These are phyloP conservation scores for Percina caprodes DNA, from an alignment of 2,113 vertebrate species.

Conservation along the genomic window DNA sequence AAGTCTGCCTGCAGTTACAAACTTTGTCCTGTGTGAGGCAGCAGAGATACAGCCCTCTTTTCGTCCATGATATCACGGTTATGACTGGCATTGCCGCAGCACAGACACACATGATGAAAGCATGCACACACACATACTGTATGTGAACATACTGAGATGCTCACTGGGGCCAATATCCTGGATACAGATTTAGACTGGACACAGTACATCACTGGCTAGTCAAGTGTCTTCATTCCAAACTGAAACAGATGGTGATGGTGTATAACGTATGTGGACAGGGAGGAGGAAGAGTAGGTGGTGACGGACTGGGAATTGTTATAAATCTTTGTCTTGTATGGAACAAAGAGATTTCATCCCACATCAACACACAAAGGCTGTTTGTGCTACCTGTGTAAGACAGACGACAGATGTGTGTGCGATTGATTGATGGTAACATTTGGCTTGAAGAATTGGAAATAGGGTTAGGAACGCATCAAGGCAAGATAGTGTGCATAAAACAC, in stretches of 20 bases:
- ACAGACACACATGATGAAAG: constrained; percentile 62
- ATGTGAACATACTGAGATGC: constrained; percentile 20
- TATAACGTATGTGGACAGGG: constrained; percentile 56
- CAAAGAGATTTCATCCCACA: constrained; percentile 70
- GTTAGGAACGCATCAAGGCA: constrained; percentile 55
- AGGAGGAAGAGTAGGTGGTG: constrained; percentile 62
- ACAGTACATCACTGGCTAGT: constrained; percentile 46
- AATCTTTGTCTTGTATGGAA: constrained; percentile 65
- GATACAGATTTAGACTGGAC: constrained; percentile 60
- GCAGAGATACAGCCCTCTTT: constrained; percentile 80
- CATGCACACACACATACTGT: constrained; percentile 24
- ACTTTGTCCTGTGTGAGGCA: constrained; percentile 78
- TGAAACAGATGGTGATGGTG: constrained; percentile 58
- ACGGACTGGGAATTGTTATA: constrained; percentile 66
- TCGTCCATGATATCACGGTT: constrained; percentile 18
- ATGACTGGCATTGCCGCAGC: constrained; percentile 63
- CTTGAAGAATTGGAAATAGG: constrained; percentile 60
- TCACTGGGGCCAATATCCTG: constrained; percentile 39
- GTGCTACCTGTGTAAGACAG: constrained; percentile 56
- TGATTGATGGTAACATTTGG: constrained; percentile 72
- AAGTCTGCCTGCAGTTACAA: constrained; percentile 53
- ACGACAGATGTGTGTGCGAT: constrained; percentile 33
- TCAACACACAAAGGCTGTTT: constrained; percentile 49
- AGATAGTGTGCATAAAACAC: constrained; percentile 48
- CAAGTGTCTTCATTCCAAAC: constrained; percentile 50